phyloP scores from a whole-genome alignment of 2,113 vertebrate species.

The Pterocles gutturalis region DNA sequence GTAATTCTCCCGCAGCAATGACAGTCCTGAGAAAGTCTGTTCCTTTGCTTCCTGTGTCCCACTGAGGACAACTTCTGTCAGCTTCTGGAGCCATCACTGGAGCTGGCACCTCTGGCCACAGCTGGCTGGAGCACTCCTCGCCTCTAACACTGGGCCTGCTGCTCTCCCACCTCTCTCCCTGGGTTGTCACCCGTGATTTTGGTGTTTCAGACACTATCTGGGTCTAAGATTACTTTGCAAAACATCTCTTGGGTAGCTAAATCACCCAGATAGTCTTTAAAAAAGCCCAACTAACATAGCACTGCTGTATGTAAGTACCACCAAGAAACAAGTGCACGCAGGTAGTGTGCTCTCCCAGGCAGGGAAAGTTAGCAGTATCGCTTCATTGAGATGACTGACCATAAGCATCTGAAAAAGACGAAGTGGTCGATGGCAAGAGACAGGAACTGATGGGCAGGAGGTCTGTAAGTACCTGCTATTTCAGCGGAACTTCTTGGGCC shows the following conservation, averaged over 20 bases:
- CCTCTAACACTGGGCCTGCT: accelerated
- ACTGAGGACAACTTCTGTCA: neutral
- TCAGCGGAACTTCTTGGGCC: neutral
- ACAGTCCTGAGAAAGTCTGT: neutral
- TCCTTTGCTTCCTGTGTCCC: neutral
- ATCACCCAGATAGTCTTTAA: accelerated
- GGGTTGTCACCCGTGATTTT: accelerated
- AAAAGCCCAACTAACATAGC: neutral
- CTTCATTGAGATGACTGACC: neutral
- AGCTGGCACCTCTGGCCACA: neutral
- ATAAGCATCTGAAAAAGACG: neutral
- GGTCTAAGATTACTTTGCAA: neutral
- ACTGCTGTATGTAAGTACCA: neutral
- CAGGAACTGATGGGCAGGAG: neutral
- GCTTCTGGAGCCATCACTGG: accelerated
- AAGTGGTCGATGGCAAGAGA: neutral
- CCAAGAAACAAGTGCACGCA: accelerated
- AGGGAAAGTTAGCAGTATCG: accelerated
- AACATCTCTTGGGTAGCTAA: neutral
- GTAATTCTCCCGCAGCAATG: neutral
- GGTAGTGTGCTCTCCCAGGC: accelerated
- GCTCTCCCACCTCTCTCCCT: neutral
- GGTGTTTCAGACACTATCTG: accelerated
- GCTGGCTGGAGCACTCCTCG: neutral
- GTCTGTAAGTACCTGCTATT: neutral